Evolutionary conservation across 2,113 vertebrate genomes (phyloP), one percentile per base, ranked within the genome.

Genomic region (Myotis lucifugus): DNA sequence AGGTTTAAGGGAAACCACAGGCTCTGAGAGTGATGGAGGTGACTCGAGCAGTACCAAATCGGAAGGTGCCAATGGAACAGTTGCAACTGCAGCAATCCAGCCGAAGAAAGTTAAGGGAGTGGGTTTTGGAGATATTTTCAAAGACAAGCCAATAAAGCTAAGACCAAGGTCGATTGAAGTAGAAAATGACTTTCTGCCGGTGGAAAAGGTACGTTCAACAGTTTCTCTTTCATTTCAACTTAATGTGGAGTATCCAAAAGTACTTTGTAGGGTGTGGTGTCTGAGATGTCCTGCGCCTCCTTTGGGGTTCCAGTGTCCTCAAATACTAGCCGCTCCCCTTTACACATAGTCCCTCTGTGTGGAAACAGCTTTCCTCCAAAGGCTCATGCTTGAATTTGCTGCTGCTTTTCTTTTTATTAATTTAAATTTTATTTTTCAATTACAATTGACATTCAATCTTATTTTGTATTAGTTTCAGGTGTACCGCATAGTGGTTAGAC

Each of bases 121-220:
- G 93, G 99, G 99, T 85, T 99, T 99, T 95, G 99, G 99, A 18
- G 99, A 99, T 98, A 99, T 99, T 98, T 99, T 99, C 98, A 99
- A 99, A 98, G 99, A 99, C 96, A 99, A 99, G 96, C 99, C 99
- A 89, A 99, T 99, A 98, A 99, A 99, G 96, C 99, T 99, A 96
- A 98, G 99, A 90, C 99, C 99, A 82, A 99, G 99, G 85, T 99
- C 99, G 14, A 98, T 99, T 98, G 99, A 99, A 73, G 95, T 99
- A 85, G 99, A 99, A 93, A 98, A 97, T 10, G 99, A 99, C 92
- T 98, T 97, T 96, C 96, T 98, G 40, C 97, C 98, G 0, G 90
- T 97, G 76, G 99, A 99, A 93, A 99, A 99, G 99, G 99, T 99
- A 98, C 0, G 94, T 97, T 73, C 0, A 1, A 70, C 93, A 95